Evolutionary conservation across 1,140 invertebrate genomes (phyloP).

Genomic region (Caenorhabditis remanei): DNA sequence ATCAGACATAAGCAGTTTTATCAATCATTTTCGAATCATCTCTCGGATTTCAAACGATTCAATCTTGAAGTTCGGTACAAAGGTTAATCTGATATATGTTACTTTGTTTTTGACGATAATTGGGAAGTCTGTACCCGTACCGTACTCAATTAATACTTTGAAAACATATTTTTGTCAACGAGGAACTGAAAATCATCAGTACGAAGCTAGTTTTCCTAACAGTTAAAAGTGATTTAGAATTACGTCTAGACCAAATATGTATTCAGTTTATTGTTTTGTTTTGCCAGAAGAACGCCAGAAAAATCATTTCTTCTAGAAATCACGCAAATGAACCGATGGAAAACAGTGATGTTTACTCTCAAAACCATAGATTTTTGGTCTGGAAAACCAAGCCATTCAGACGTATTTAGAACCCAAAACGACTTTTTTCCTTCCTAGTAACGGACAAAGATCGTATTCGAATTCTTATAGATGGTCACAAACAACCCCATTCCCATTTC

Average conservation of each 20-base stretch:
- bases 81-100: background rate
- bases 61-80: background rate
- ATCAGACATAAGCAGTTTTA: conserved; percentile 20
- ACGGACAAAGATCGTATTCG: conserved; percentile 41
- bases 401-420: background rate
- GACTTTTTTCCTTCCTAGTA: background rate
- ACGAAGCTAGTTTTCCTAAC: too few relatives aligned
- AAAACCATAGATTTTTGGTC: conserved; percentile 27
- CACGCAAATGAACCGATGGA: background rate
- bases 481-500: conserved; percentile 7
- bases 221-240: too few relatives aligned
- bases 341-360: conserved; percentile 6
- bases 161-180: background rate
- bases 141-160: background rate
- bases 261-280: background rate
- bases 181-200: background rate
- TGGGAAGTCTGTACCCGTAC: background rate
- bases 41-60: background rate
- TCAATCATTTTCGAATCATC: conserved; percentile 24
- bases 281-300: background rate
- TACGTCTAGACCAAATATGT: too few relatives aligned
- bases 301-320: background rate
- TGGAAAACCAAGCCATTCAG: background rate
- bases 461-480: conserved; percentile 7
- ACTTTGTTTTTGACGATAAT: conserved; percentile 6